Percentiles rank a stretch among this genome's conserved stretches.
These are phyloP conservation scores for Alexandromys fortis DNA, from an alignment of 2,113 vertebrate genomes.

Conservation along the genomic window DNA sequence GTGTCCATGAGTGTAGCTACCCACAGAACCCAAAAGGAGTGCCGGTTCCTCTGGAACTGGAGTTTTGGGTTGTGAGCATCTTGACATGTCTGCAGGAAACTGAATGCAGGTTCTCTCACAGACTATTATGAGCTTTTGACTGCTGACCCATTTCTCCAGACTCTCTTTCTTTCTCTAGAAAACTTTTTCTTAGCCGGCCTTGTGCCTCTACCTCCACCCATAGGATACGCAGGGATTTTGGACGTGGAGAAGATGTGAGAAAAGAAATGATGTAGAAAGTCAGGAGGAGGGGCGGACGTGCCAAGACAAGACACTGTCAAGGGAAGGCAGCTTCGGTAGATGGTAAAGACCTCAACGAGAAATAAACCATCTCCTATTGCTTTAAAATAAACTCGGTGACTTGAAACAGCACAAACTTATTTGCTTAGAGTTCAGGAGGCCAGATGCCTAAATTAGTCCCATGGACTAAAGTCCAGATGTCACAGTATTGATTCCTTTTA, in stretches of 20 bases:
- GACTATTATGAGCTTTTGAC: background rate
- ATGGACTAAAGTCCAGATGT: background rate
- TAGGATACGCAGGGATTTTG: background rate
- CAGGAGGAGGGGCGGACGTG: background rate
- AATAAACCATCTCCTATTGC: background rate
- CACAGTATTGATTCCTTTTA: background rate
- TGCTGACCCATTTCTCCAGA: background rate
- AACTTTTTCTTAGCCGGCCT: background rate
- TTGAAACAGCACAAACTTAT: background rate
- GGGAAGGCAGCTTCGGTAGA: background rate
- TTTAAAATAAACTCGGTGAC: background rate
- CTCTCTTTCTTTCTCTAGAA: background rate
- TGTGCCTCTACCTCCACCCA: background rate
- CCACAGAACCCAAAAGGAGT: background rate
- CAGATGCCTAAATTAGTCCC: background rate
- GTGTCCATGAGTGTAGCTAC: background rate
- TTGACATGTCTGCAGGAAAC: background rate
- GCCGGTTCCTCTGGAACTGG: no score
- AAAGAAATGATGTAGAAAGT: background rate
- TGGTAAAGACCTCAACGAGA: background rate
- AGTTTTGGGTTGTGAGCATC: background rate
- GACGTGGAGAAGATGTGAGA: background rate
- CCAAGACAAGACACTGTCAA: background rate
- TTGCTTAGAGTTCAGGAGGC: background rate
- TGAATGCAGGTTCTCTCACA: no score